Conservation (phyloP, 2,797 vertebrate species). For the Natrix natrix region DNA sequence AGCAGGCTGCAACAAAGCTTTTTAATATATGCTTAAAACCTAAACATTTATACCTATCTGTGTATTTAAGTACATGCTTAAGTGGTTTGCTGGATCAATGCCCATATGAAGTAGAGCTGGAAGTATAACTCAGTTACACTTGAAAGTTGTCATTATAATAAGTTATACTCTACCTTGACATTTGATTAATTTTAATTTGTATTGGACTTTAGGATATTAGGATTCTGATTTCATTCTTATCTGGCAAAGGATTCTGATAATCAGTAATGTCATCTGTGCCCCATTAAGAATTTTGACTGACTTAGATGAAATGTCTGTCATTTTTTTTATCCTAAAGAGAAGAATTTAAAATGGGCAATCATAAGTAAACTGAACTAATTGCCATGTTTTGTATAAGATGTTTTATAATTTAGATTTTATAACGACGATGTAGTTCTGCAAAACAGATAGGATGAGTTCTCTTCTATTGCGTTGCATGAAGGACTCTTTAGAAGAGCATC, state of each 20-base stretch:
- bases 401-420: neutral
- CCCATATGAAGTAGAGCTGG: slow-evolving; percentile 1
- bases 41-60: neutral
- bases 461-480: neutral
- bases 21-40: neutral
- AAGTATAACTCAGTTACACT: neutral
- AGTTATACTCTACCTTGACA: neutral
- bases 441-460: neutral
- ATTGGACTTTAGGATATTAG: neutral
- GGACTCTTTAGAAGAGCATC: neutral
- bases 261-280: neutral
- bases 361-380: neutral
- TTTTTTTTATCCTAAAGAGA: neutral
- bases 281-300: neutral
- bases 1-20: slow-evolving; percentile 9
- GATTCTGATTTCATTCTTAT: neutral
- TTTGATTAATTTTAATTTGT: neutral
- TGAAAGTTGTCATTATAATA: slow-evolving; percentile 11
- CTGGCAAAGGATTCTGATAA: neutral
- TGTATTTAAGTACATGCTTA: neutral
- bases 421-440: neutral
- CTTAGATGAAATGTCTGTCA: neutral
- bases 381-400: neutral
- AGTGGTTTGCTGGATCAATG: slow-evolving; percentile 26
- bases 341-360: neutral